Conservation (phyloP, 2,888 invertebrate genomes). For the Ctena decussata region DNA sequence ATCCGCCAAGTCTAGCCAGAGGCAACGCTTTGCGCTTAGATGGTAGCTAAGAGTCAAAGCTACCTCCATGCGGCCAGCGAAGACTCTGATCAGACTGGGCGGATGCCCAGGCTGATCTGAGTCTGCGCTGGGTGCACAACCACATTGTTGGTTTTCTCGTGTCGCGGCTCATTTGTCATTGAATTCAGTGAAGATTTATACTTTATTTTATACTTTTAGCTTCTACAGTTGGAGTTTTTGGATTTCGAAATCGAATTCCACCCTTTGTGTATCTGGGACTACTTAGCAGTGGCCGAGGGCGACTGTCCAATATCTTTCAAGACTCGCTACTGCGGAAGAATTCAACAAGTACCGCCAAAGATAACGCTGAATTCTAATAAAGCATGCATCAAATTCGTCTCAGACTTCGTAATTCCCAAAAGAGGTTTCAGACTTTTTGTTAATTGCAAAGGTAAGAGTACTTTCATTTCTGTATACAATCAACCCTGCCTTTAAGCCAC, state of each 20-base stretch:
- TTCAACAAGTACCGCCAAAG: not conserved
- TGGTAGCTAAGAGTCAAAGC: too few relatives aligned
- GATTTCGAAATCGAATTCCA: slow-evolving; percentile 39
- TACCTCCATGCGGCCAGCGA: too few relatives aligned
- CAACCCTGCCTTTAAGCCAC: too few relatives aligned
- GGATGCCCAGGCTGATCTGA: too few relatives aligned
- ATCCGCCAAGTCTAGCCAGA: not conserved
- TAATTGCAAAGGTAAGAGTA: not conserved
- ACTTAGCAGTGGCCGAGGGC: slow-evolving; percentile 26
- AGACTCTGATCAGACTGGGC: too few relatives aligned
- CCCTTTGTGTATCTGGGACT: slow-evolving; percentile 29
- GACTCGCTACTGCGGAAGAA: slow-evolving; percentile 20
- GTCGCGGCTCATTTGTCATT: too few relatives aligned
- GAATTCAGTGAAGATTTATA: too few relatives aligned
- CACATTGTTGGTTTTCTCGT: too few relatives aligned
- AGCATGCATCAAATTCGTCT: slow-evolving; percentile 49
- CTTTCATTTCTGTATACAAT: too few relatives aligned
- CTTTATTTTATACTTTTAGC: not conserved
- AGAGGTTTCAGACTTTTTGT: slow-evolving; percentile 29
- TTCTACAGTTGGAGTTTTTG: not conserved
- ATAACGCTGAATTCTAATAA: slow-evolving; percentile 24
- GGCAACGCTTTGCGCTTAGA: too few relatives aligned
- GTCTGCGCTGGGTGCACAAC: too few relatives aligned
- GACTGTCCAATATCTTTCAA: slow-evolving; percentile 21
- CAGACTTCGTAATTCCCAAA: slow-evolving; percentile 20